phyloP scores from a whole-genome alignment of 2,797 vertebrate species.

The Chrosomus eos region DNA sequence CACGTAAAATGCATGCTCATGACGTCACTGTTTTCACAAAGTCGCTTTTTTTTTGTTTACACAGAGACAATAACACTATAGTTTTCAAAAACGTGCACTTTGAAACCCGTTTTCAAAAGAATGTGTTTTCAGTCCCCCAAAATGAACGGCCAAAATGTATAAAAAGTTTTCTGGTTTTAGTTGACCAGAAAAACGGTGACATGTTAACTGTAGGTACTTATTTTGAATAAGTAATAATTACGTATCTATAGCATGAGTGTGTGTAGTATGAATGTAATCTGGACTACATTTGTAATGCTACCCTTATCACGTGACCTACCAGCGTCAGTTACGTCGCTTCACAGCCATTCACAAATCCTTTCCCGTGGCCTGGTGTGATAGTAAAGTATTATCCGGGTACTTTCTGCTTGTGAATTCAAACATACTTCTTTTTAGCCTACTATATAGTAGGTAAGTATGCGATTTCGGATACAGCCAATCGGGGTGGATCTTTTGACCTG shows the following conservation, averaged over 20 bases:
- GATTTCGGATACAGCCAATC: neutral
- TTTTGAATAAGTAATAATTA: neutral
- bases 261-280: neutral
- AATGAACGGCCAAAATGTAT: neutral
- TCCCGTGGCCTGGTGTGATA: neutral
- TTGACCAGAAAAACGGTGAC: too few species aligned
- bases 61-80: neutral
- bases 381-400: neutral
- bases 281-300: neutral
- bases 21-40: neutral
- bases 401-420: neutral
- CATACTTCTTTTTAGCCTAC: neutral
- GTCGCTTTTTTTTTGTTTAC: neutral
- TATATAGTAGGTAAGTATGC: neutral
- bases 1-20: neutral
- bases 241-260: neutral
- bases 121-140: neutral
- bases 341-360: neutral
- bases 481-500: neutral
- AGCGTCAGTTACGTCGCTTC: neutral
- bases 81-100: neutral
- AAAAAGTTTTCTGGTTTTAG: neutral
- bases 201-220: too few species aligned
- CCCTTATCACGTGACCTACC: neutral
- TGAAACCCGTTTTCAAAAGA: neutral